These are phyloP conservation scores for Sebastes fasciatus DNA, from an alignment of 2,113 vertebrate genomes.

Conservation along the genomic window DNA sequence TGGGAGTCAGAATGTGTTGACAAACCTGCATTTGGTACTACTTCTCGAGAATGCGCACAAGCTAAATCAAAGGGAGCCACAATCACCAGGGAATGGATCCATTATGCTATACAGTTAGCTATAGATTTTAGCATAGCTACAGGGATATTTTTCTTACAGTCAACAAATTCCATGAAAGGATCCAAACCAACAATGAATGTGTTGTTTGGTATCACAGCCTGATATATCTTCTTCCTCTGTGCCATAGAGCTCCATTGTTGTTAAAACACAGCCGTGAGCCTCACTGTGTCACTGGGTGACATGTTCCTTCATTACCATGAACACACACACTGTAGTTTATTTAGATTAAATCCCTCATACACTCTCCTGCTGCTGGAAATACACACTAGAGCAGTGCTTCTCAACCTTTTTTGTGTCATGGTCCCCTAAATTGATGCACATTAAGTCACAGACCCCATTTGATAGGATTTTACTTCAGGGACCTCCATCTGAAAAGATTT, in stretches of 20 bases:
- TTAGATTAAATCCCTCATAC: background rate
- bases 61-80: background rate
- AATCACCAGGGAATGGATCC: background rate
- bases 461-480: no score
- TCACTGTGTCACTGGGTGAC: no score
- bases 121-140: background rate
- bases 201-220: background rate
- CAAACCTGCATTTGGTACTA: background rate
- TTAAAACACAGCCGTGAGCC: no score
- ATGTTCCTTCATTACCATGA: background rate
- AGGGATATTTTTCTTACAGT: background rate
- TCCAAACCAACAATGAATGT: background rate
- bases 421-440: no score
- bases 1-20: no score
- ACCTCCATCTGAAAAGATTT: no score
- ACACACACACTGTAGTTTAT: background rate
- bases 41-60: no score
- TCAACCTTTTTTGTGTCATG: no score
- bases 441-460: no score
- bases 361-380: background rate
- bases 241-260: no score
- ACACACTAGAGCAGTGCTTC: background rate
- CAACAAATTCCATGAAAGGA: no score
- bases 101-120: background rate
- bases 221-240: background rate